Evolutionary conservation across 1,140 invertebrate species (phyloP).

Genomic region (Phenacoccus solenopsis): DNA sequence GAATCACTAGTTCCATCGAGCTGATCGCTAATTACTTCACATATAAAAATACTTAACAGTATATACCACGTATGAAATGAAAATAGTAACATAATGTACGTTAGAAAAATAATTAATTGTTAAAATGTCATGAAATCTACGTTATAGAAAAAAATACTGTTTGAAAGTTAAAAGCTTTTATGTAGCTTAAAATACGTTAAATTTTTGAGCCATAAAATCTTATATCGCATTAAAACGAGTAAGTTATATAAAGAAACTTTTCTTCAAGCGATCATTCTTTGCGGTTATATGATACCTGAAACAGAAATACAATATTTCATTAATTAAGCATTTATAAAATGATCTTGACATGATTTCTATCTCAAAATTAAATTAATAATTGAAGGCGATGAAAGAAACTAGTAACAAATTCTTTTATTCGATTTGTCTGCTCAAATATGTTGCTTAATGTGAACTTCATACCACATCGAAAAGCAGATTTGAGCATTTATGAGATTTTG

Average conservation of each 20-base stretch:
- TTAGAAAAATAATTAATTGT: neutral
- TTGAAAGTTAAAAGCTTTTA: neutral
- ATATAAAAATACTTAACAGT: neutral
- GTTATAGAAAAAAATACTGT: neutral
- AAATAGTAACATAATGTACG: neutral
- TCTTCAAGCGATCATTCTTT: neutral
- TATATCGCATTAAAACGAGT: neutral
- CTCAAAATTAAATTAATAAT: too few relatives aligned
- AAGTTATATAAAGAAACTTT: neutral
- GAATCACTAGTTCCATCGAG: neutral
- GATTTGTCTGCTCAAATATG: too few relatives aligned
- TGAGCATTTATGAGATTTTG: too few relatives aligned
- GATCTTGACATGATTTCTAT: too few relatives aligned
- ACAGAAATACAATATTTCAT: neutral
- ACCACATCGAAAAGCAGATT: too few relatives aligned
- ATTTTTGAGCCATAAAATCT: neutral
- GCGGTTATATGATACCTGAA: neutral
- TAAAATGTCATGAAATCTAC: neutral
- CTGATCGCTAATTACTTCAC: neutral
- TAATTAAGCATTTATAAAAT: too few relatives aligned
- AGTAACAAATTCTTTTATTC: too few relatives aligned
- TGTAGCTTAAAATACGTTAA: neutral
- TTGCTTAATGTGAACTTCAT: too few relatives aligned
- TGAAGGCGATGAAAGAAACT: too few relatives aligned
- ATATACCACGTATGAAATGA: neutral